Base-by-base conservation (phyloP, 2,797 vertebrate species). In the Catamblyrhynchus diadema region DNA sequence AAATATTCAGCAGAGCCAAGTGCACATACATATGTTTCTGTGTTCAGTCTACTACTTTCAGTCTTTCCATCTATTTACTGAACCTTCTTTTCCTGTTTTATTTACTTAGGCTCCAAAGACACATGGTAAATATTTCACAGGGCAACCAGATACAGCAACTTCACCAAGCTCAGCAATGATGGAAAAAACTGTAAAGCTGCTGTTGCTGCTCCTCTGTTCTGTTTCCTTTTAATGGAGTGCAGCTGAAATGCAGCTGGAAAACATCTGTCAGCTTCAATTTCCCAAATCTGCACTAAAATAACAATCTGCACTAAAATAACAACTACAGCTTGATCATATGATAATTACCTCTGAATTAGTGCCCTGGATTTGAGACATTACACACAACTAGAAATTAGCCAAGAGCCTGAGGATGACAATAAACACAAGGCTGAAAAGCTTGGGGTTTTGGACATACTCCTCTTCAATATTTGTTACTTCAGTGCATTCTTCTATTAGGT, bases 181-280 rank as follows among this genome's bases (percentile, higher is more conserved):
- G 84, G 93, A 90, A 95, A 96, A 92, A 91, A 75, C 64, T 41
- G 60, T 75, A 91, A 88, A 86, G 86, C 81, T 88, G 64, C 81
- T 81, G 62, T 79, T 80, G 69, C 79, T 81, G 81, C 77, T 88
- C 71, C 71, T 84, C 79, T 89, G 41, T 78, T 73, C 88, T 71
- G 19, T 64, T 87, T 86, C 71, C 27, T 51, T 91, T 95, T 93
- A 96, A 94, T 84, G 77, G 45, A 93, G 93, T 81, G 70, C 97
- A 97, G 96, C 95, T 94, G 91, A 94, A 91, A 90, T 77, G 74
- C 96, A 98, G 97, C 97, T 98, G 97, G 83, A 91, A 91, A 67
- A 95, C 95, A 97, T 92, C 96, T 97, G 96, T 94, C 62, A 74
- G 82, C 66, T 97, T 95, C 95, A 93, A 96, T 96, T 97, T 97